A percentile compares a stretch with the other conserved stretches of the same genome.
These are phyloP conservation scores for Drosophila ironensis DNA, from an alignment of 1,140 invertebrate species.

Conservation along the genomic window DNA sequence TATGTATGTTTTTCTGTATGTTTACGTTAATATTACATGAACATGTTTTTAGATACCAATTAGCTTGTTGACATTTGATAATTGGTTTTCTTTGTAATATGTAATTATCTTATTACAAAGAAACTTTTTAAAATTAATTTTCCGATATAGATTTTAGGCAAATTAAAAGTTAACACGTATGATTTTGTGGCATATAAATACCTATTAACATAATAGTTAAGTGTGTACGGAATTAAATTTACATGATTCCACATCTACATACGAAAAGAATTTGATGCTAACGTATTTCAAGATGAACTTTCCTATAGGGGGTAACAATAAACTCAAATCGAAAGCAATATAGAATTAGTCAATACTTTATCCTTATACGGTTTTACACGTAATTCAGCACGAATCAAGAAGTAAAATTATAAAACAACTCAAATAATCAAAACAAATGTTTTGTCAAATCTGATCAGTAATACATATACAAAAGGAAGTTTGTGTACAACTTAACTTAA, in stretches of 20 bases:
- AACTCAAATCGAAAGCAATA: too few relatives aligned
- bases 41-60: slow-evolving; percentile 70
- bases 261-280: slow-evolving; percentile 57
- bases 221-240: slow-evolving; percentile 55
- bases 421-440: slow-evolving; percentile 31
- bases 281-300: slow-evolving; percentile 39
- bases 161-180: slow-evolving; percentile 26
- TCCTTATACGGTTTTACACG: too few relatives aligned
- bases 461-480: slow-evolving; percentile 26
- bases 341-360: too few relatives aligned
- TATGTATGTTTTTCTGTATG: slow-evolving; percentile 48
- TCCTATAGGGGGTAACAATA: too few relatives aligned
- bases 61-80: slow-evolving; percentile 53
- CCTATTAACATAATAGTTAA: slow-evolving; percentile 44
- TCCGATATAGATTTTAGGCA: slow-evolving; percentile 60
- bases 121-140: slow-evolving; percentile 51
- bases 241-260: slow-evolving; percentile 60
- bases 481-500: slow-evolving; percentile 23
- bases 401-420: too few relatives aligned
- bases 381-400: too few relatives aligned
- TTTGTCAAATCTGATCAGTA: slow-evolving; percentile 12
- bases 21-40: slow-evolving; percentile 62
- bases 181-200: slow-evolving; percentile 51
- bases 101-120: slow-evolving; percentile 64
- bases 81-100: slow-evolving; percentile 51